Percentiles rank a stretch among this genome's conserved stretches.
phyloP scores from a whole-genome alignment of 2,888 invertebrate species.

The Stenodema calcarata region DNA sequence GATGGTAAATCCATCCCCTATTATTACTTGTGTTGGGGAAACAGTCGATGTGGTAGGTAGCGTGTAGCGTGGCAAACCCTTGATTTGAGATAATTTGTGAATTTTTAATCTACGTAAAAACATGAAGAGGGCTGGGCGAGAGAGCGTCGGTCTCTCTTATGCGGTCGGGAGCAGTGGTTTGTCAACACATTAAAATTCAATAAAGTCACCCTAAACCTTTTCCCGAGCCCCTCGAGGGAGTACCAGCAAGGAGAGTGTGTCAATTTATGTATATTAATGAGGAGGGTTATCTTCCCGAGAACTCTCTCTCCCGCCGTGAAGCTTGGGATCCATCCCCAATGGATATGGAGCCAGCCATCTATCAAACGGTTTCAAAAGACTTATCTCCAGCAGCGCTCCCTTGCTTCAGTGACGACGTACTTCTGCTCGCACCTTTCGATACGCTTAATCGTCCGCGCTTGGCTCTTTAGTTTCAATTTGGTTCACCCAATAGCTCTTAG shows the following conservation, averaged over 20 bases:
- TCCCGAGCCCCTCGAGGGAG: neutral
- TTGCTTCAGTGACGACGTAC: neutral
- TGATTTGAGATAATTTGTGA: slow-evolving; percentile 29
- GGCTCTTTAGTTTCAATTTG: neutral
- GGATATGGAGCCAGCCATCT: slow-evolving; percentile 25
- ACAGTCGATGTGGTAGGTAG: neutral
- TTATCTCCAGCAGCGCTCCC: slow-evolving; percentile 12
- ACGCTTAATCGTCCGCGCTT: neutral
- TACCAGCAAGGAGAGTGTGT: slow-evolving; percentile 28
- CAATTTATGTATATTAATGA: slow-evolving; percentile 51
- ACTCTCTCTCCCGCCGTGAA: neutral
- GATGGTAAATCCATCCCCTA: neutral
- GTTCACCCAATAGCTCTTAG: neutral
- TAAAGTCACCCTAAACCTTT: slow-evolving; percentile 37
- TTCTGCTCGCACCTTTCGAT: slow-evolving; percentile 16
- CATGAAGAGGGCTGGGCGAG: slow-evolving; percentile 1
- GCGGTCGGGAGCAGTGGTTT: slow-evolving; percentile 26
- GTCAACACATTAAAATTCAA: slow-evolving; percentile 51
- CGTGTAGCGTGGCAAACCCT: neutral
- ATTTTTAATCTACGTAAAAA: slow-evolving; percentile 24
- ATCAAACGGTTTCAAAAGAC: slow-evolving; percentile 31
- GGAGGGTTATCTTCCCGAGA: slow-evolving; percentile 29
- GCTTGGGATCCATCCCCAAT: neutral
- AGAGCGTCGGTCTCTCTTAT: neutral
- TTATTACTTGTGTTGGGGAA: neutral